Conservation (phyloP, 2,113 vertebrate species). For the Onychorhynchus coronatus region DNA sequence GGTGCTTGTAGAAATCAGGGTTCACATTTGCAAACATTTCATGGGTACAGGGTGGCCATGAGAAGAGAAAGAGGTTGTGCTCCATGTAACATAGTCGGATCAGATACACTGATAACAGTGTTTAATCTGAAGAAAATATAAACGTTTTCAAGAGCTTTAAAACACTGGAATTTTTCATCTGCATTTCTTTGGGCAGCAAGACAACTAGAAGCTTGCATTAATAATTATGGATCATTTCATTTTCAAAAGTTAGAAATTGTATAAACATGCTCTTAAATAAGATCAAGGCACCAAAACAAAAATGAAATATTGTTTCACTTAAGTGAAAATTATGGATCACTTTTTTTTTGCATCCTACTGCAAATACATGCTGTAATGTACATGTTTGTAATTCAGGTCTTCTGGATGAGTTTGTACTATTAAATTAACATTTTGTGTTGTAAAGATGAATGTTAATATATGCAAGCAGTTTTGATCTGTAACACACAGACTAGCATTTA, state of each 20-base stretch:
- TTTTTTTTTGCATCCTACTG: neutral
- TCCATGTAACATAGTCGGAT: no score
- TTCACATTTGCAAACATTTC: neutral
- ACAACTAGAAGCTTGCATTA: neutral
- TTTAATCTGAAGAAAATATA: neutral
- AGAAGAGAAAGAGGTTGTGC: neutral
- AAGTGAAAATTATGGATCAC: neutral
- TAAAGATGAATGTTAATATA: neutral
- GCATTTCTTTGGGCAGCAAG: neutral
- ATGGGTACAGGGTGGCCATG: neutral
- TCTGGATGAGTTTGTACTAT: neutral
- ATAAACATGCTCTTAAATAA: neutral
- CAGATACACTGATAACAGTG: fast-evolving
- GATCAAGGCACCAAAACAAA: neutral
- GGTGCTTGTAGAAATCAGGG: neutral
- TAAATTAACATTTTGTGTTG: neutral
- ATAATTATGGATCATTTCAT: neutral
- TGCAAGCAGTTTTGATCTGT: neutral
- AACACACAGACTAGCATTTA: neutral
- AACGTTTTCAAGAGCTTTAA: neutral
- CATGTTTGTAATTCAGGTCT: neutral
- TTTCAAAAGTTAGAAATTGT: neutral
- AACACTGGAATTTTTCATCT: neutral
- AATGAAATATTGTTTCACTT: neutral
- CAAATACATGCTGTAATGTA: neutral